Base-by-base conservation (phyloP, 2,888 invertebrate species). In the Ophraella communa region DNA sequence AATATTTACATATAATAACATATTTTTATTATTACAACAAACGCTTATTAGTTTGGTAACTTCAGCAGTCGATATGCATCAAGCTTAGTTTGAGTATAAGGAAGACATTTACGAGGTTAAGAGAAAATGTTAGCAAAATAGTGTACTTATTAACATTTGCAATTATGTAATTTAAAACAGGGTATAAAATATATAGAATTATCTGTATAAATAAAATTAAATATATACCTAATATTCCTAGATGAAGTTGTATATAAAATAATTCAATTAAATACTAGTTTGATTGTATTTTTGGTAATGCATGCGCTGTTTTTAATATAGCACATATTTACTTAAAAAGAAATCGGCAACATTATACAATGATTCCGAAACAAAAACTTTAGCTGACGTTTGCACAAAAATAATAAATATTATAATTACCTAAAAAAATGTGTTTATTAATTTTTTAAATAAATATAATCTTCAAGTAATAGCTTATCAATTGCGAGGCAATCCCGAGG, bases 1-100 rank as follows among this genome's bases (percentile, higher is more conserved):
- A 78, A 76, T 73, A 74, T 67, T 71, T 75, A 76, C 76, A 74
- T 74, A 71, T 73, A 73, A 70, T 74, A 71, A 70, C 74, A 76
- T 69, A 70, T 71, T 70, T 56, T 64, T 70, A 47, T 69, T 69
- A 69, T 72, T 65, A 67, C 69, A 72, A 73, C 71, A 71, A 71
- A 72, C 68, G 73, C 73, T 65, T 65, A 71, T 68, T 69, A 73
- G 70, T 65, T 65, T 62, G 65, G 57, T 52, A 52, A 60, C 60
- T 53, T 60, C 60, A 47, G 44, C 60, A 52, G 60, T 53, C 60
- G 60, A 60, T 60, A 60, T 60, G 60, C 60, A 60, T 60, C 39
- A 59, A 52, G 60, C 60, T 60, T 23, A 51, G 39, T 45, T 68
- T 63, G 51, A 65, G 61, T 45, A 69, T 63, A 54, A 65, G 61